Percentiles rank a stretch among this genome's conserved stretches.
Evolutionary conservation across 2,113 vertebrate species (phyloP).

Genomic region (Rana temporaria): DNA sequence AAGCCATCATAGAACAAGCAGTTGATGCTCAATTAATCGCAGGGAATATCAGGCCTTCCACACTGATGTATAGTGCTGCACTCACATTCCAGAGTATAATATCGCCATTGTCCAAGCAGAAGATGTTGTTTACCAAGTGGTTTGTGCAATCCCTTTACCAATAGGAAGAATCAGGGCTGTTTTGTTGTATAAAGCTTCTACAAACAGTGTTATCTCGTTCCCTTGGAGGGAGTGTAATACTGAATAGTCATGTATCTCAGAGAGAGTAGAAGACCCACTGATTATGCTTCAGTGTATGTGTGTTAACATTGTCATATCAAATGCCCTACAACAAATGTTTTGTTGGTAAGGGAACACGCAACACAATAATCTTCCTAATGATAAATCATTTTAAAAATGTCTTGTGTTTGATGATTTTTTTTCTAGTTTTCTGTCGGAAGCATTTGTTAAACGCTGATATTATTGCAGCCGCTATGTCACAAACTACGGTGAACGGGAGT

Average conservation of each 20-base stretch:
- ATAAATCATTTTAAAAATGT: too few relatives aligned
- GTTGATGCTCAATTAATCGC: background rate
- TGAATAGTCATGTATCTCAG: constrained; percentile 10
- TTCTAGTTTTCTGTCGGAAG: too few relatives aligned
- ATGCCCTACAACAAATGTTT: background rate
- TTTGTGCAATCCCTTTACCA: constrained; percentile 40
- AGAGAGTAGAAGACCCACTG: background rate
- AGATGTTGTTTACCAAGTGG: constrained; percentile 22
- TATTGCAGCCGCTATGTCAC: too few relatives aligned
- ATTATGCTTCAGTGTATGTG: background rate
- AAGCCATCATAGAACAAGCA: too few relatives aligned
- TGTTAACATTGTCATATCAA: constrained; percentile 10
- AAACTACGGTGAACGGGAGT: too few relatives aligned
- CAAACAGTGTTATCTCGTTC: constrained; percentile 53
- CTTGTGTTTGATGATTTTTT: too few relatives aligned
- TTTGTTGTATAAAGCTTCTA: constrained; percentile 33
- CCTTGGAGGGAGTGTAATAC: constrained; percentile 36
- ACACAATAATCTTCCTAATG: background rate
- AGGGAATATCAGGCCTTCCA: background rate
- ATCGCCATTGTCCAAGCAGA: background rate
- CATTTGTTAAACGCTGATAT: too few relatives aligned
- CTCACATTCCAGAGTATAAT: constrained; percentile 17
- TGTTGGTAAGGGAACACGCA: constrained; percentile 7
- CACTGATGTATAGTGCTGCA: background rate
- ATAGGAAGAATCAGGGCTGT: constrained; percentile 21